A percentile compares a stretch with the other conserved stretches of the same genome.
Evolutionary conservation across 2,797 vertebrate genomes (phyloP).

Genomic region (Dendrocincla tyrannina): DNA sequence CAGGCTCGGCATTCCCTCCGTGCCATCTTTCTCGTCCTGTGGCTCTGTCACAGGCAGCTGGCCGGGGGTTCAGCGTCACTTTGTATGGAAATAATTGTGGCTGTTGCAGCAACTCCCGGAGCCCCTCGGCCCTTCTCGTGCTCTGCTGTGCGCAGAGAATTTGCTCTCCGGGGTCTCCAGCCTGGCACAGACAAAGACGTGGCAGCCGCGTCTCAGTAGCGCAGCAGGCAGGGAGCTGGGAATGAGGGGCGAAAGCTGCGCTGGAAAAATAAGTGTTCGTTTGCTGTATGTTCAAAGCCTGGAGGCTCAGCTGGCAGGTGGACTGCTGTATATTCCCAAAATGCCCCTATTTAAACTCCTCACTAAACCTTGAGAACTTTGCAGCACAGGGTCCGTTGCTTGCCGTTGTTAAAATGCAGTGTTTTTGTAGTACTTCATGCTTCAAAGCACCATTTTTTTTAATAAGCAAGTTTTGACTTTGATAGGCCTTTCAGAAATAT

Average conservation of each 20-base stretch:
- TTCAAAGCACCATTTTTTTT: not conserved
- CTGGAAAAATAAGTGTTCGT: not conserved
- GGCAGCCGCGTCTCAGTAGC: not conserved
- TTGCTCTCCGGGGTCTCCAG: not conserved
- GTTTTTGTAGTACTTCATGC: not conserved
- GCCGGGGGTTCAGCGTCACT: not conserved
- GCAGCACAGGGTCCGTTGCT: not conserved
- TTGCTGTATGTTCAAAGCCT: not conserved
- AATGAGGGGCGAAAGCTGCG: not conserved
- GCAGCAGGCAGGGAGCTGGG: not conserved
- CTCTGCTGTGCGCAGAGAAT: not conserved
- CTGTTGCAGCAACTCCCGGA: not conserved
- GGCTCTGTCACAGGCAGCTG: not conserved
- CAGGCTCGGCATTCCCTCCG: not conserved
- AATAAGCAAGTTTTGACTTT: not conserved
- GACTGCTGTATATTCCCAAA: not conserved
- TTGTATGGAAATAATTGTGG: not conserved
- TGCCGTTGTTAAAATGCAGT: fast-evolving
- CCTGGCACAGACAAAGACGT: slow-evolving; percentile 64
- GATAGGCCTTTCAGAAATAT: not conserved
- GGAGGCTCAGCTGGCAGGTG: slow-evolving; percentile 8
- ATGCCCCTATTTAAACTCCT: not conserved
- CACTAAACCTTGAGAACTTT: not conserved
- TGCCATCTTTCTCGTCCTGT: not conserved
- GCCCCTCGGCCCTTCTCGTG: not conserved